Conservation (phyloP, 2,888 invertebrate genomes). For the Trypoxylon attenuatum region DNA sequence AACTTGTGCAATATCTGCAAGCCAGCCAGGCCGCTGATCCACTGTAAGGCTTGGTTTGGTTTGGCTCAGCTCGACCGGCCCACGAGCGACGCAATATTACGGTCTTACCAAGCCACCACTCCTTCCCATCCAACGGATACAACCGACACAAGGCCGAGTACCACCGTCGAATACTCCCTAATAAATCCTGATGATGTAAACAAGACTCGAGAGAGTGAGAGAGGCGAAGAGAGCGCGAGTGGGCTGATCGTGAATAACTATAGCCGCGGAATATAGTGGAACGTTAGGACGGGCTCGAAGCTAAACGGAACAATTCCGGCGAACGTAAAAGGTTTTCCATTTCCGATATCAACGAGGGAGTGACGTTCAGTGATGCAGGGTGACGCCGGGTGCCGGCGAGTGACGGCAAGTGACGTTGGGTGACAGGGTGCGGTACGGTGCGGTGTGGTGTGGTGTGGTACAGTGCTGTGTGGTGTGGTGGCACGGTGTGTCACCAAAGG, state of each 20-base stretch:
- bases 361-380: neutral
- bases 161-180: too few relatives aligned
- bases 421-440: too few relatives aligned
- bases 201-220: neutral
- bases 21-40: neutral
- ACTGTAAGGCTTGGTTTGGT: too few relatives aligned
- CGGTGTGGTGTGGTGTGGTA: too few relatives aligned
- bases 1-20: constrained; percentile 29
- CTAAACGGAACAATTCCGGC: neutral
- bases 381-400: neutral
- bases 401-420: too few relatives aligned
- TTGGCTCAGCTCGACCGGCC: neutral
- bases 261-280: neutral
- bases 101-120: neutral
- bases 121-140: neutral
- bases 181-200: too few relatives aligned
- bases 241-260: neutral
- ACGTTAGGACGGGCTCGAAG: neutral
- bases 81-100: neutral
- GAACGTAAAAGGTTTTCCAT: constrained; percentile 6
- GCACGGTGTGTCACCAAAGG: neutral
- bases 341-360: neutral
- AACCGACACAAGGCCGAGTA: too few relatives aligned
- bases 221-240: neutral
- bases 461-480: too few relatives aligned